Evolutionary conservation across 2,888 invertebrate genomes (phyloP).

Genomic region (Ischnura elegans): DNA sequence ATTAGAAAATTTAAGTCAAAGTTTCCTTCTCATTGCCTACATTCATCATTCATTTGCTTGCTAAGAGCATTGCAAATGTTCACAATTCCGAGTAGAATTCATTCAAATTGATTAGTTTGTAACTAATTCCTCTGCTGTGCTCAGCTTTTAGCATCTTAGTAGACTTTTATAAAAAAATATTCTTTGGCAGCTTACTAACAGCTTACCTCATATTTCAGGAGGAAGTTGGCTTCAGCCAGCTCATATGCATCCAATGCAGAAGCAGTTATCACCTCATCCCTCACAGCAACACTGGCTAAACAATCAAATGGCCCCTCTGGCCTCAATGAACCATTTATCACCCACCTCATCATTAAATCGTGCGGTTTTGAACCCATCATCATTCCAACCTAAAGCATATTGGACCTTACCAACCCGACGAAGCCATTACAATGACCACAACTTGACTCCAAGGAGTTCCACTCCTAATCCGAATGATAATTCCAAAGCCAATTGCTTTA

Average conservation of each 20-base stretch:
- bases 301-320: background rate
- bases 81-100: background rate
- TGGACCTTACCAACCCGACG: conserved; percentile 69
- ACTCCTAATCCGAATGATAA: conserved; percentile 19
- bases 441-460: conserved; percentile 10
- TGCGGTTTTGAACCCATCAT: background rate
- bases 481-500: background rate
- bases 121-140: background rate
- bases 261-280: conserved; percentile 48
- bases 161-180: background rate
- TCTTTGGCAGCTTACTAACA: conserved; percentile 49
- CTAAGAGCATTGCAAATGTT: background rate
- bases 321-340: conserved; percentile 41
- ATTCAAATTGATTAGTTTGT: background rate
- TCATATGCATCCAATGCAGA: conserved; percentile 63
- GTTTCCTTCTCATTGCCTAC: background rate
- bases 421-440: background rate
- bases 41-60: background rate
- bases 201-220: conserved; percentile 54
- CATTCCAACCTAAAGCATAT: conserved; percentile 47
- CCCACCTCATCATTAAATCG: conserved; percentile 36
- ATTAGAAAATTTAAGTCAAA: background rate
- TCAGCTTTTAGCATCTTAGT: background rate
- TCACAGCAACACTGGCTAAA: conserved; percentile 28
- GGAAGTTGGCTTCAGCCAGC: conserved; percentile 65